Base-by-base conservation (phyloP, 1,140 invertebrate genomes). In the Drosophila bifasciata region DNA sequence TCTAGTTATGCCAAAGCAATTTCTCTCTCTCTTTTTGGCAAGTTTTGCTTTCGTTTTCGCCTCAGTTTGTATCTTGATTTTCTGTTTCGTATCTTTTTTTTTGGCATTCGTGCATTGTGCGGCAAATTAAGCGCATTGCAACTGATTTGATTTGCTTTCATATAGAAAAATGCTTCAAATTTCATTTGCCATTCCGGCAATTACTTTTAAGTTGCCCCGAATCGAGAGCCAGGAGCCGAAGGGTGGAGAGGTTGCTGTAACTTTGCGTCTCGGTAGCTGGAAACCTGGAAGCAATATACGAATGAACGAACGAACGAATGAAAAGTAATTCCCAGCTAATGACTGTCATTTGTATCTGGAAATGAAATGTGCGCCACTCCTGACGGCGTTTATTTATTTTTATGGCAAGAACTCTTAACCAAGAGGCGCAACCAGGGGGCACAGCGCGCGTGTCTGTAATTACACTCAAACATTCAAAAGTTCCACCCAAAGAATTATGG, bases 121-220 rank as follows among this genome's bases (percentile, higher is more conserved):
- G 76, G 73, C 73, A 86, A 85, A 85, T 85, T 85, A 85, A 85
- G 81, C 81, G 76, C 76, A 85, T 86, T 85, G 76, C 72, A 69
- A 73, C 68, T 73, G 72, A 86, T 85, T 85, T 86, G 61, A 85
- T 86, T 77, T 76, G 36, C 69, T 46, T 63, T 73, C 61, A 84
- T 78, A 84, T 72, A 81, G 41, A 66, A 64, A 64, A 70, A 67
- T 66, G 46, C 60, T 75, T 71, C 45, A 79, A 84, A 72, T 84
- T 72, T 60, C 61, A 62, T 85, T 75, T 75, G 52, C 55, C 62
- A 79, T 52, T 64, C 63, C 45, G 48, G 74, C 69, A 83, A 83
- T 78, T 64, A 70, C 63, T 83, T 83, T 78, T 78, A 84, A 78
- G 63, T 60, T 81, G 53, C 52, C 69, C 59, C 11, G 32, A 36